Conservation (phyloP, 2,797 vertebrate species). For the Brotogeris chrysoptera region DNA sequence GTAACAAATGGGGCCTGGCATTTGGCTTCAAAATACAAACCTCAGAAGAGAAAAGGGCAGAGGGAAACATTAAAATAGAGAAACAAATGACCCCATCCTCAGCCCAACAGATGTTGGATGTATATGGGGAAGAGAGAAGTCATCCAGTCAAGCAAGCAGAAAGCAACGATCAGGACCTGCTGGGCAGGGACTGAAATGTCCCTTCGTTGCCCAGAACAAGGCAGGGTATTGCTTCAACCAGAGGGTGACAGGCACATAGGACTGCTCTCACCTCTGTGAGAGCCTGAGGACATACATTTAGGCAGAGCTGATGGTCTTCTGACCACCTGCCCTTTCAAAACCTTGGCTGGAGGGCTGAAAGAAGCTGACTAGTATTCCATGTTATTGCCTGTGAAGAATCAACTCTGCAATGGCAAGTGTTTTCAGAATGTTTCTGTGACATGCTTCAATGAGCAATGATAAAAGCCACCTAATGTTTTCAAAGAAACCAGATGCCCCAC, state of each 20-base stretch:
- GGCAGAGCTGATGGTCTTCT: not conserved
- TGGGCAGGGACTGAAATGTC: not conserved
- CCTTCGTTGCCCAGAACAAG: not conserved
- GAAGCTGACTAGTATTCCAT: not conserved
- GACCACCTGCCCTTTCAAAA: not conserved
- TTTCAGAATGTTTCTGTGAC: not conserved
- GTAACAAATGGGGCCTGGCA: not conserved
- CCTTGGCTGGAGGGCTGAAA: not conserved
- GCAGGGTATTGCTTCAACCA: not conserved
- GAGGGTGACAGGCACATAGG: not conserved
- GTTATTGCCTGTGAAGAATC: not conserved
- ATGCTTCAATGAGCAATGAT: not conserved
- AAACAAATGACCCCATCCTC: not conserved
- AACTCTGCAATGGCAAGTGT: not conserved
- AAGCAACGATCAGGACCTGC: not conserved
- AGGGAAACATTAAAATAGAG: not conserved
- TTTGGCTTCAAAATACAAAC: not conserved
- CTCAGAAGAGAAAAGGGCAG: not conserved
- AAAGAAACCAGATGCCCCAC: not conserved
- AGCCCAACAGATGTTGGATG: not conserved
- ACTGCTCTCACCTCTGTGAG: not conserved
- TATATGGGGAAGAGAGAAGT: not conserved
- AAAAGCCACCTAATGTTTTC: not conserved
- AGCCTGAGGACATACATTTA: fast-evolving
- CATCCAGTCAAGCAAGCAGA: not conserved